Conservation (phyloP, 2,888 invertebrate species). For the Himalopsyche kuldschensis region DNA sequence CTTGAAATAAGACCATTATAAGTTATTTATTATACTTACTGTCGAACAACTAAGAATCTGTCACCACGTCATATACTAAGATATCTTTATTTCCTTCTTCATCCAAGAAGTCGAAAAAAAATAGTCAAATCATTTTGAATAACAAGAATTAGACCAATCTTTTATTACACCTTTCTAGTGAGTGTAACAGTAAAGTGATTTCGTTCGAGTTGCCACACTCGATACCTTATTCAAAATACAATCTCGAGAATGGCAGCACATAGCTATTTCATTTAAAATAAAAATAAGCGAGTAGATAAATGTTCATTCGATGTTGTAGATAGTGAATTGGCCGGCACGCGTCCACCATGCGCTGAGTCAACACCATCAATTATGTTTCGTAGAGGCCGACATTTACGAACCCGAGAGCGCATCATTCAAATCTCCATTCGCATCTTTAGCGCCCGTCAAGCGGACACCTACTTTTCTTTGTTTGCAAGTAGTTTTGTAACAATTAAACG, state of each 20-base stretch:
- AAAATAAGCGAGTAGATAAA: background rate
- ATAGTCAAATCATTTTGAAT: too few species aligned
- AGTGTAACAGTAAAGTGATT: background rate
- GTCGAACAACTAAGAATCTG: too few species aligned
- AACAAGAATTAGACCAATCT: too few species aligned
- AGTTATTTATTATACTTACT: too few species aligned
- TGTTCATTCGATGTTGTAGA: background rate
- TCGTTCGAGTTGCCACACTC: background rate
- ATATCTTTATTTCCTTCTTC: too few species aligned
- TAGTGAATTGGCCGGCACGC: constrained; percentile 19
- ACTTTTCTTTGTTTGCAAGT: background rate
- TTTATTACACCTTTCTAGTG: too few species aligned
- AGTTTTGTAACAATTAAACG: background rate
- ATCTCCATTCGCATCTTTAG: background rate
- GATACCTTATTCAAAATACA: constrained; percentile 4
- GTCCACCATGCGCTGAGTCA: constrained; percentile 29
- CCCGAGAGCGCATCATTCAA: background rate
- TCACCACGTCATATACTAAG: too few species aligned
- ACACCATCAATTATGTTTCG: constrained; percentile 29
- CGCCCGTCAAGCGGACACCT: background rate
- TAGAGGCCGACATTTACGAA: background rate
- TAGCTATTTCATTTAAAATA: background rate
- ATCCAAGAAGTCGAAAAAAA: too few species aligned
- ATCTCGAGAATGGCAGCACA: background rate
- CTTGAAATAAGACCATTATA: too few species aligned